Evolutionary conservation across 2,797 vertebrate genomes (phyloP), one percentile per base, ranked within the genome.

Genomic region (Spinibarbus caldwelli): DNA sequence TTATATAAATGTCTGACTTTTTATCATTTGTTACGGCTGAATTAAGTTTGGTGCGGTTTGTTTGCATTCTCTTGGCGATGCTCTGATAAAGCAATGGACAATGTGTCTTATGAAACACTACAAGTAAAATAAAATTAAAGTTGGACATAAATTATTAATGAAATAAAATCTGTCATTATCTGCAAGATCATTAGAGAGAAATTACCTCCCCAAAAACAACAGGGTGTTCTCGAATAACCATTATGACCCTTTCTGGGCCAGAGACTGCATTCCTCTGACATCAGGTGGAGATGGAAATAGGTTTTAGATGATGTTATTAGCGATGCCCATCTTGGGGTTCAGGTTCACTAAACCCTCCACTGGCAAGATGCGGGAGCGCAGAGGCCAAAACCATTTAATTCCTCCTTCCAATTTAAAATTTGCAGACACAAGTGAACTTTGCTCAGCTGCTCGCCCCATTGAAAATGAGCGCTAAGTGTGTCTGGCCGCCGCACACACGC

Each of bases 351-450:
- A 87, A 85, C 85, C 82, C 78, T 84, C 43, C 54, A 66, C 87
- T 92, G 87, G 91, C 88, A 86, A 70, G 88, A 77, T 70, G 85
- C 85, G 86, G 82, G 87, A 91, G 84, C 78, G 29, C 9, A 93
- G 90, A 84, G 88, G 87, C 86, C 72, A 66, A 59, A 90, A 82
- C 87, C 86, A 89, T 91, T 92, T 90, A 88, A 90, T 90, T 87
- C 83, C 80, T 85, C 38, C 19, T 76, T 86, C 71, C 78, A 81
- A 75, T 86, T 84, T 84, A 83, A 89, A 89, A 89, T 90, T 91
- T 86, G 52, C 92, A 93, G 90, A 90, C 88, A 31, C 82, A 88
- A 91, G 83, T 90, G 88, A 93, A 87, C 88, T 66, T 80, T 83
- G 86, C 88, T 91, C 89, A 89, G 88, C 84, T 52, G 11, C 43